phyloP scores from a whole-genome alignment of 2,113 vertebrate species.

The Bos javanicus region DNA sequence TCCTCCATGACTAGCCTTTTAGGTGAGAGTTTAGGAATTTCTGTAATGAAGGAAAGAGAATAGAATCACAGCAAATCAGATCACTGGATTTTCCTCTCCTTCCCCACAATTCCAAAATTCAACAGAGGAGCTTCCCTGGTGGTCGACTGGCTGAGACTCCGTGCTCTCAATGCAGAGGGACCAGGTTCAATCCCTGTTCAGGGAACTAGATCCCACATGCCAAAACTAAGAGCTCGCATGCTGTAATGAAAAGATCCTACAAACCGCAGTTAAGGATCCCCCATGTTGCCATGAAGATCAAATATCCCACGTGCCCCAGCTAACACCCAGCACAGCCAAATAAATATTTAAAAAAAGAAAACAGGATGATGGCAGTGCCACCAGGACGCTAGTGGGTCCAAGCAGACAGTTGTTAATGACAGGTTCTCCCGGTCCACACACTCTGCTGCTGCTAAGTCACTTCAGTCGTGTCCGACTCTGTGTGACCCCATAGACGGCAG shows the following conservation, averaged over 20 bases:
- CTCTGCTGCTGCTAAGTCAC: not conserved
- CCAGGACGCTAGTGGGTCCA: not conserved
- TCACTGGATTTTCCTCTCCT: fast-evolving
- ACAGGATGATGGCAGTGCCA: not conserved
- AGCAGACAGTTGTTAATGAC: not conserved
- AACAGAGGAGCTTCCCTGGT: not conserved
- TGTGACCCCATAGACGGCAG: too few species aligned
- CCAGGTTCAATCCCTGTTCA: not conserved
- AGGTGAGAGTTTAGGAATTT: not conserved
- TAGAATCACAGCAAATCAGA: not conserved
- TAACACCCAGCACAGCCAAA: not conserved
- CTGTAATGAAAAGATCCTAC: not conserved
- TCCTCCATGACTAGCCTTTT: not conserved
- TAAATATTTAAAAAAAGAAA: not conserved
- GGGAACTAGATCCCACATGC: not conserved
- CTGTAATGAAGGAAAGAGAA: not conserved
- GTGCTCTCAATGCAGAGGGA: not conserved
- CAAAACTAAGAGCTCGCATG: not conserved
- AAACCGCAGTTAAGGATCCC: not conserved
- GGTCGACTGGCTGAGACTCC: not conserved
- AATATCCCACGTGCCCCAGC: not conserved
- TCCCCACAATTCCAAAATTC: not conserved
- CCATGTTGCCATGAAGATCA: not conserved
- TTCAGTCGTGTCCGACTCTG: too few species aligned
- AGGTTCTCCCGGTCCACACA: not conserved